Percentiles rank a stretch among this genome's conserved stretches.
Conservation (phyloP, 2,888 invertebrate genomes). For the Punctoribates punctum region DNA sequence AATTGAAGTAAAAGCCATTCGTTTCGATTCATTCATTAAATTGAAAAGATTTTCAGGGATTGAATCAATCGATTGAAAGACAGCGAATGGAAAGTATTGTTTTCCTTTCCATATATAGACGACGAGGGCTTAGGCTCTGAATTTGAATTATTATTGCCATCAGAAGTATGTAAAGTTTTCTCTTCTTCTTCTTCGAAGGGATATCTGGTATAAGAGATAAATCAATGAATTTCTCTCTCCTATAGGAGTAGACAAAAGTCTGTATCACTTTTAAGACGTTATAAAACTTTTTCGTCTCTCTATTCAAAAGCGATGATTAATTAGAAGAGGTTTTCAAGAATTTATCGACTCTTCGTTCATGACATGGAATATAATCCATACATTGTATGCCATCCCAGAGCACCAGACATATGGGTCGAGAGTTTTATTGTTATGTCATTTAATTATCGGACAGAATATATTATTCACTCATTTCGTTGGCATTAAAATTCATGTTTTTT, state of each 20-base stretch:
- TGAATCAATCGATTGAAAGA: not conserved
- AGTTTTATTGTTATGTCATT: not conserved
- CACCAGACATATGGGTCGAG: not conserved
- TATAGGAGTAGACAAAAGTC: not conserved
- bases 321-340: not conserved
- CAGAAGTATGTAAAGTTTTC: not conserved
- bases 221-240: not conserved
- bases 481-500: too few species aligned
- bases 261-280: not conserved
- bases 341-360: not conserved
- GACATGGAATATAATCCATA: not conserved
- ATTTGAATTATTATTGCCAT: too few species aligned
- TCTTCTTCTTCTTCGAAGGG: not conserved
- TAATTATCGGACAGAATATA: too few species aligned
- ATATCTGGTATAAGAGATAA: not conserved
- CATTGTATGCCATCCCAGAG: not conserved
- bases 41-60: not conserved
- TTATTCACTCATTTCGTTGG: too few species aligned
- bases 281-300: not conserved
- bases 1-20: not conserved
- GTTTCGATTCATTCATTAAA: slow-evolving; percentile 16
- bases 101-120: too few species aligned
- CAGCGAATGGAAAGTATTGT: too few species aligned
- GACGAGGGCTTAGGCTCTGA: too few species aligned
- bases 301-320: not conserved